Evolutionary conservation across 2,888 invertebrate species (phyloP), one percentile per base, ranked within the genome.

Genomic region (Odontothrips loti): DNA sequence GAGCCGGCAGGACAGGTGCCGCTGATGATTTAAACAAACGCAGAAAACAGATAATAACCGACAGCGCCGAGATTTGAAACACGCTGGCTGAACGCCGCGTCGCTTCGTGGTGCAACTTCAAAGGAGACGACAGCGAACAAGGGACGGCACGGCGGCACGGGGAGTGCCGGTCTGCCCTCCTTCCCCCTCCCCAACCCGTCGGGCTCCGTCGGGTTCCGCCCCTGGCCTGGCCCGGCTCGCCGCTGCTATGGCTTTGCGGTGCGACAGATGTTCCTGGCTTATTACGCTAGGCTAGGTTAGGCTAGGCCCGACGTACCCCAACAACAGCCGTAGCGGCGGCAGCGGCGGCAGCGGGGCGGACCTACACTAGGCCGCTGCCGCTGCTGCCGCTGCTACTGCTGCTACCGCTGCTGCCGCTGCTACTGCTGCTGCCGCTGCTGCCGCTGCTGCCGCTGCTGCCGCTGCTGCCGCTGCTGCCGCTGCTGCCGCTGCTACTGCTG

Each of bases 251-350:
- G 23, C 68, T 75, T 27, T 75, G 23, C 27, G 68, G 68, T 27
- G 68, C 68, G 68, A 75, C 68, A 75, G 68, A 75, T 75, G 68
- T 75, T 75, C 68, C 68, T 4, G 11, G 23, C 68, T 75, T 75
- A 75, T 75, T 75, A 75, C 68, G 23, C 68, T 10, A 27, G 68
- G 27, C 68, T 75, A 75, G 68, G 68, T 75, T 75, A 75, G 68
- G 27, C 68, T 27, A 23, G 23, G 68, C 68, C 23, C 15, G 51
- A 23, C 68, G 34, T 43, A 43, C 34, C 34, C 3, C 34, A 43
- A 43, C 34, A 43, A 43, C 34, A 43, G 34, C 34, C 34, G 34
- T 43, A 6, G 3, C 34, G 34, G 34, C 34, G 34, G 34, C 34
- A 51, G 51, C 51, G 15, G 58, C 63, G 11, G 51, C 51, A 51